A percentile compares a stretch with the other conserved stretches of the same genome.
Conservation (phyloP, 35 echinoderm and acorn worm species). For the Hemicentrotus pulcherrimus region DNA sequence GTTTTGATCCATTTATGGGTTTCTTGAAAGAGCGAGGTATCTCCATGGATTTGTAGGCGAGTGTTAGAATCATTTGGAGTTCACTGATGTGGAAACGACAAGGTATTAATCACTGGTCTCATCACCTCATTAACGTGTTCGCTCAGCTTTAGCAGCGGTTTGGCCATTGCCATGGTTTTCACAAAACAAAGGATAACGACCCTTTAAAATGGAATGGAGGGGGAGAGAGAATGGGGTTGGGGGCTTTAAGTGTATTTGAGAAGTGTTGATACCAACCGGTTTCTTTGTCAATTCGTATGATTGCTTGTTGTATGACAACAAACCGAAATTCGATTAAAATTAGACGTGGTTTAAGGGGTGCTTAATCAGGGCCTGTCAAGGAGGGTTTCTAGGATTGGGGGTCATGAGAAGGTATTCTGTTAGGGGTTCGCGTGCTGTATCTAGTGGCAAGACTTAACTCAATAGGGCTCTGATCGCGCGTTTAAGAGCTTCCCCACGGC, state of each 20-base stretch:
- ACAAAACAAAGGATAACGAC: conserved; percentile 12
- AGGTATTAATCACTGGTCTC: conserved; percentile 34
- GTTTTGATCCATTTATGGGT: background rate
- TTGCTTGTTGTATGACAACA: conserved; percentile 17
- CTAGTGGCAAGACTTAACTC: conserved; percentile 25
- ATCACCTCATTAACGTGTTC: conserved; percentile 22
- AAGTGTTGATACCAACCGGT: background rate
- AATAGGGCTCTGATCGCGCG: conserved; percentile 42
- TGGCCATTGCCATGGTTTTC: background rate
- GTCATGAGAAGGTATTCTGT: background rate
- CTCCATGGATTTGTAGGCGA: background rate
- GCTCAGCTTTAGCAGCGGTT: background rate
- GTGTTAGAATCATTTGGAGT: conserved; percentile 12
- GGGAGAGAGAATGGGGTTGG: background rate
- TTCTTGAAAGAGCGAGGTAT: background rate
- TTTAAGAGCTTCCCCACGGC: conserved; percentile 21
- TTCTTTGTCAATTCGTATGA: conserved; percentile 28
- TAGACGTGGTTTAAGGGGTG: conserved; percentile 24
- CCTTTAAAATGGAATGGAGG: background rate
- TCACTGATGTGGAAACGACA: background rate
- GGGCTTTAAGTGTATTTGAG: background rate
- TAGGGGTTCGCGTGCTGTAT: conserved; percentile 36
- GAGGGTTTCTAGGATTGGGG: background rate
- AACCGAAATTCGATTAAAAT: conserved; percentile 28
- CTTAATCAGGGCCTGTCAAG: conserved; percentile 32